phyloP scores from a whole-genome alignment of 2,113 vertebrate genomes.

The Typhlomys cinereus region DNA sequence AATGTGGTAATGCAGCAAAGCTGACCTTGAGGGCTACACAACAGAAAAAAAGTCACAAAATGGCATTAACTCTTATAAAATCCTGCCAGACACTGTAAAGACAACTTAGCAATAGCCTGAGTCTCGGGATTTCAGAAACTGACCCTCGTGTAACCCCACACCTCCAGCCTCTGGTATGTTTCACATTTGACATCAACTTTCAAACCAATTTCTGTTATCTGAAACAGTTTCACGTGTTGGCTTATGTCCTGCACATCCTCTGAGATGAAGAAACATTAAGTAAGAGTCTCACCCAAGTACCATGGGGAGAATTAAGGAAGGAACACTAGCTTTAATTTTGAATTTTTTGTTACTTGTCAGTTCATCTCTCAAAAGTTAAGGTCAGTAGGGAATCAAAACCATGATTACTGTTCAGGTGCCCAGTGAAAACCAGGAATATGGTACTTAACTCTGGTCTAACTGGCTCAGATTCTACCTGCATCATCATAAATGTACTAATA shows the following conservation, averaged over 20 bases:
- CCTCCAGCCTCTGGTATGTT: not conserved
- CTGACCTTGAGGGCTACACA: not conserved
- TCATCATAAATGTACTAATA: not conserved
- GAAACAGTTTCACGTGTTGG: constrained; percentile 30
- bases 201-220: not conserved
- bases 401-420: not conserved
- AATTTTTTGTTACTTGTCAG: constrained; percentile 59
- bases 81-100: not conserved
- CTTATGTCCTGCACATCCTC: not conserved
- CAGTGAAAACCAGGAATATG: not conserved
- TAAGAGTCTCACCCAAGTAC: constrained; percentile 32
- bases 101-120: not conserved
- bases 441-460: not conserved
- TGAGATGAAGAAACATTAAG: constrained; percentile 48
- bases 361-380: constrained; percentile 51
- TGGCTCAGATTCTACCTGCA: constrained; percentile 15
- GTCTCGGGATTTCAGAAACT: not conserved
- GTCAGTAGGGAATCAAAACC: constrained; percentile 36
- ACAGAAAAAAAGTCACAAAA: constrained; percentile 15
- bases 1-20: not conserved
- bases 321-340: constrained; percentile 26
- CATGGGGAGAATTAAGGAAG: constrained; percentile 41
- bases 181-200: not conserved
- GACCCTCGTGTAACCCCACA: not conserved
- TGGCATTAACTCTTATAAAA: not conserved